Evolutionary conservation across 2,113 vertebrate genomes (phyloP), one percentile per base, ranked within the genome.

Genomic region (Zosterops japonicus): DNA sequence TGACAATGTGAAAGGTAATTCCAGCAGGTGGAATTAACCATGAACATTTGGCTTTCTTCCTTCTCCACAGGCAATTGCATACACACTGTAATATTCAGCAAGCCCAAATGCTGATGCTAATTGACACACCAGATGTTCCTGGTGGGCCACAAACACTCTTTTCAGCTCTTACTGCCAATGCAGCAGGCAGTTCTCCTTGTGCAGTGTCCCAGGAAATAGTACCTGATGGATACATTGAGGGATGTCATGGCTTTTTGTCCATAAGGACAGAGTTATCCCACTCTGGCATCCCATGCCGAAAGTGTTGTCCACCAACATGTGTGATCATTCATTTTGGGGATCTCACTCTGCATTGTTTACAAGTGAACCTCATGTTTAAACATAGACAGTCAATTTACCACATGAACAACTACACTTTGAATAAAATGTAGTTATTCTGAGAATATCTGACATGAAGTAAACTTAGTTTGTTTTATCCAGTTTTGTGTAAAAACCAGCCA

Each of bases 61-160:
- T 86, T 91, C 83, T 91, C 75, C 61, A 52, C 33, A 71, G 83
- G 93, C 61, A 87, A 41, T 60, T 82, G 69, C 69, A 42, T 55
- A 39, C 6, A 46, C 13, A 7, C 55, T 53, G 46, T 75, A 90
- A 76, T 35, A 87, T 70, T 92, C 17, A 22, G 61, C 56, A 91
- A 91, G 55, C 49, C 47, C 69, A 68, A 92, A 91, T 19, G 5
- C 39, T 92, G 82, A 64, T 94, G 80, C 53, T 92, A 55, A 61
- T 83, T 87, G 71, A 80, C 47, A 83, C 35, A 59, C 65, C 95
- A 94, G 94, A 95, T 95, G 95, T 93, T 93, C 35, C 57, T 60
- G 47, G 47, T 4, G 6, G 46, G 29, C 59, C 69, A 83, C 0
- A 0, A 64, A 33, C 3, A 7, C 24, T 67, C 52, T 89, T 27